A percentile compares a stretch with the other conserved stretches of the same genome.
Evolutionary conservation across 2,888 invertebrate species (phyloP).

Genomic region (Oscheius onirici): DNA sequence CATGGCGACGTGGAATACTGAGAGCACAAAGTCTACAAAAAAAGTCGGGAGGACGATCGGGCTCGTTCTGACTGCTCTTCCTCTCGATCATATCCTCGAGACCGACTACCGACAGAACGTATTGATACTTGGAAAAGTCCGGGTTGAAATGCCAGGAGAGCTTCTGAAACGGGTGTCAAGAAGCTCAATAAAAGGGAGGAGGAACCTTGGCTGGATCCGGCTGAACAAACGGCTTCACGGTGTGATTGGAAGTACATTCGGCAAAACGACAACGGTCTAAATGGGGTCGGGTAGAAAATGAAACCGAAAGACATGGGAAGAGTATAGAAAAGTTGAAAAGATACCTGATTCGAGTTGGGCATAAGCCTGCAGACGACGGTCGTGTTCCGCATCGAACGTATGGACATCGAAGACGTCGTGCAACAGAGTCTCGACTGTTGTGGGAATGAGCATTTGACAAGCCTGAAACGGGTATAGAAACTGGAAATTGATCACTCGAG

Average conservation of each 20-base stretch:
- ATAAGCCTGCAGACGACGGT: conserved; percentile 1
- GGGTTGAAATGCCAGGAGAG: conserved; percentile 50
- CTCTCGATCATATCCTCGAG: conserved; percentile 50
- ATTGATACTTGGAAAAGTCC: conserved; percentile 37
- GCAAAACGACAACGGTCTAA: conserved; percentile 37
- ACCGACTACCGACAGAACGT: conserved; percentile 47
- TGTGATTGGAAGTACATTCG: conserved; percentile 36
- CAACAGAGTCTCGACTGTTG: conserved; percentile 9
- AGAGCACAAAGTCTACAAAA: conserved; percentile 46
- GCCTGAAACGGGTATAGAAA: conserved; percentile 15
- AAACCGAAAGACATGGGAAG: neutral
- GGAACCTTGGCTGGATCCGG: conserved; percentile 45
- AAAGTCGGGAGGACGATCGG: conserved; percentile 38
- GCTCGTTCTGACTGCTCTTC: conserved; percentile 4
- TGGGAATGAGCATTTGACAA: conserved; percentile 20
- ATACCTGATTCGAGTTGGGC: neutral
- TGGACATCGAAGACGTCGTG: conserved; percentile 19
- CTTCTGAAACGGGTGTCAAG: conserved; percentile 39
- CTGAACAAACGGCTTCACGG: conserved; percentile 48
- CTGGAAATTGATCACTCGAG: too few relatives aligned
- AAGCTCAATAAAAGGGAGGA: neutral
- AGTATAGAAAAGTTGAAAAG: neutral
- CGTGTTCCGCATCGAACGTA: conserved; percentile 7
- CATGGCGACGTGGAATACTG: conserved; percentile 35
- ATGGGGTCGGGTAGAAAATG: neutral